Evolutionary conservation across 2,797 vertebrate species (phyloP).

Genomic region (Phoeniculus purpureus): DNA sequence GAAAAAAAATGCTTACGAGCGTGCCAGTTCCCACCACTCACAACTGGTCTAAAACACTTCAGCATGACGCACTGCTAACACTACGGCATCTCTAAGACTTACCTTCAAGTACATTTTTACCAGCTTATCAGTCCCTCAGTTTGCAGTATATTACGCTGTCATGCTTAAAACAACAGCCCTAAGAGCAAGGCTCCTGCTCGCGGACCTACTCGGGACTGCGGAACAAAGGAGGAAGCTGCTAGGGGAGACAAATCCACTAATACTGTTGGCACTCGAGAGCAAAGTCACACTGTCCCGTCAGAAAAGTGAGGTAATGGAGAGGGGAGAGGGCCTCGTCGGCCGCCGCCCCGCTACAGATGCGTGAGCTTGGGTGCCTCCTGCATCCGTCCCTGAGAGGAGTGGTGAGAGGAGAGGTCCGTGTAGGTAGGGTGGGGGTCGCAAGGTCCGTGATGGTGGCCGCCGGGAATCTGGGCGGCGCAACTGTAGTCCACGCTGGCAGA

Average conservation of each 20-base stretch:
- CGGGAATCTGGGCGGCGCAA: constrained; percentile 98
- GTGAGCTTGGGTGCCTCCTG: constrained; percentile 99
- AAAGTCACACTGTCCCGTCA: constrained; percentile 75
- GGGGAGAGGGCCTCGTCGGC: constrained; percentile 76
- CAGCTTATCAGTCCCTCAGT: constrained; percentile 74
- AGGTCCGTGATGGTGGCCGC: constrained; percentile 99
- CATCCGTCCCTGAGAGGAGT: constrained; percentile 99
- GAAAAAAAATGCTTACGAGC: constrained; percentile 75
- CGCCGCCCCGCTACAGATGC: constrained; percentile 90
- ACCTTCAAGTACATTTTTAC: constrained; percentile 93
- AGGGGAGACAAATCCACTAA: constrained; percentile 82
- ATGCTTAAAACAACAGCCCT: constrained; percentile 70
- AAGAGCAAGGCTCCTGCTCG: constrained; percentile 72
- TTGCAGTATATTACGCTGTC: constrained; percentile 77
- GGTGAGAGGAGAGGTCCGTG: constrained; percentile 98
- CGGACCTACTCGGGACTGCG: constrained; percentile 81
- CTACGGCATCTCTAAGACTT: constrained; percentile 90
- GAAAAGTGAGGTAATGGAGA: constrained; percentile 97
- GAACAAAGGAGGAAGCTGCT: constrained; percentile 78
- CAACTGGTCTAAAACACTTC: constrained; percentile 62
- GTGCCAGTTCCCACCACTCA: constrained; percentile 71
- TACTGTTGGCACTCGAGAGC: constrained; percentile 74
- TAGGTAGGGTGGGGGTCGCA: constrained; percentile 99
- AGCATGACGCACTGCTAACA: constrained; percentile 78
- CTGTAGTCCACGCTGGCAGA: constrained; percentile 99